Evolutionary conservation across 2,888 invertebrate species (phyloP), one percentile per base, ranked within the genome.

Genomic region (Drosophila emarginata): DNA sequence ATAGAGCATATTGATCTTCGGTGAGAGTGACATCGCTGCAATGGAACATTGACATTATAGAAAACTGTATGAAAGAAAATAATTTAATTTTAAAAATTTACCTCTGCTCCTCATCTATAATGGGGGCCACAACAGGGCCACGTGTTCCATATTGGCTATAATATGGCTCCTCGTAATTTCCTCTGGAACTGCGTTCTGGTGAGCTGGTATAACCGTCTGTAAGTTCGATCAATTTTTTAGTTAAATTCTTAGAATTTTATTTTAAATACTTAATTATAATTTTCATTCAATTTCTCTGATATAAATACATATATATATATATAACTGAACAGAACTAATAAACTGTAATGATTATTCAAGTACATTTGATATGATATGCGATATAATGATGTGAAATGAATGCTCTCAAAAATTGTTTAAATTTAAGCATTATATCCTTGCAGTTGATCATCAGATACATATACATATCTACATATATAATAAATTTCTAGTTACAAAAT

Each of bases 51-150:
- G 4, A 9, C 32, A 14, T 2, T 6, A 58, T 23, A 12, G 6
- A 15, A 6, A 54, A 12, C 14, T 14, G n/a, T 3, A 2, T 9
- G 1, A 32, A 12, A 7, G 6, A 6, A 2, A 18, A 77, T 5
- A 26, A 26, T 26, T 5, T 6, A 26, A 5, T 26, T 5, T 26
- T 26, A 5, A 26, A 26, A 26, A 26, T 26, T 72, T 70, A 91
- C 91, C 90, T 95, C 68, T 96, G 94, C 92, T 98, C 97, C 91
- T 97, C 97, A 89, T 98, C 98, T 78, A 98, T 97, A 66, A 97
- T 95, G 4, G 98, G 97, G 6, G 97, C 96, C 71, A 97, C 97
- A 53, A 93, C 93, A 1, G 93, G 88, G 2, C 94, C 92, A 36
- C 94, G 91, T 5, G 94, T 95, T 5, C 95, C 94, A 89, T 95